A percentile compares a stretch with the other conserved stretches of the same genome.
phyloP scores from a whole-genome alignment of 2,888 invertebrate species.

The Callosobruchus maculatus region DNA sequence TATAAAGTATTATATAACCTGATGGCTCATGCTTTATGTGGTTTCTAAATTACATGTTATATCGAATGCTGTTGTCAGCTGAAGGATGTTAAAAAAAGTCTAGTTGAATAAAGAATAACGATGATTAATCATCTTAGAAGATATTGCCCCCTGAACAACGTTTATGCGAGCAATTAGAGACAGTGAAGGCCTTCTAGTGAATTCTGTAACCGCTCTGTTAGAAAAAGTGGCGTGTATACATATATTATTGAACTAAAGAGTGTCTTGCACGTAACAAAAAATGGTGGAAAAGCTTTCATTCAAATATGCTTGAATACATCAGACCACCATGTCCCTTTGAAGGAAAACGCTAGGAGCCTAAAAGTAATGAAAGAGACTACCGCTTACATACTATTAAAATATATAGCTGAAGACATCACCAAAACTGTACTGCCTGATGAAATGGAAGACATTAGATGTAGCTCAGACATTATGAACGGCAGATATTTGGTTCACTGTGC shows the following conservation, averaged over 20 bases:
- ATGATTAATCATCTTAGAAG: neutral
- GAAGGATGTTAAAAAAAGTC: neutral
- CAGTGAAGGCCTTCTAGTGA: neutral
- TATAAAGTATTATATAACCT: neutral
- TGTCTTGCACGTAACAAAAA: neutral
- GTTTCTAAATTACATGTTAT: neutral
- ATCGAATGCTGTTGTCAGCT: neutral
- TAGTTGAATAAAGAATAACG: neutral
- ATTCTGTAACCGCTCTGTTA: neutral
- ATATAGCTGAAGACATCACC: too few relatives aligned
- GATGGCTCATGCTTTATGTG: neutral
- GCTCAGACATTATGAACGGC: too few relatives aligned
- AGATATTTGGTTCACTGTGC: too few relatives aligned
- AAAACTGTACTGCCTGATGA: too few relatives aligned
- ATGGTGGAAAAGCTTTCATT: neutral
- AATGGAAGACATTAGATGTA: too few relatives aligned
- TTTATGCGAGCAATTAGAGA: neutral
- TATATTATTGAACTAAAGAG: neutral
- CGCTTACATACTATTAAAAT: too few relatives aligned
- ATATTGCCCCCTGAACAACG: neutral
- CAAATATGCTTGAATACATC: too few relatives aligned
- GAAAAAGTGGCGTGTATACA: neutral
- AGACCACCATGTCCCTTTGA: too few relatives aligned
- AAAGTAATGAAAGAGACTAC: too few relatives aligned
- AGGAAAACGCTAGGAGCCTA: too few relatives aligned